A percentile compares a stretch with the other conserved stretches of the same genome.
Evolutionary conservation across 2,888 invertebrate genomes (phyloP).

Genomic region (Apeira syringaria): DNA sequence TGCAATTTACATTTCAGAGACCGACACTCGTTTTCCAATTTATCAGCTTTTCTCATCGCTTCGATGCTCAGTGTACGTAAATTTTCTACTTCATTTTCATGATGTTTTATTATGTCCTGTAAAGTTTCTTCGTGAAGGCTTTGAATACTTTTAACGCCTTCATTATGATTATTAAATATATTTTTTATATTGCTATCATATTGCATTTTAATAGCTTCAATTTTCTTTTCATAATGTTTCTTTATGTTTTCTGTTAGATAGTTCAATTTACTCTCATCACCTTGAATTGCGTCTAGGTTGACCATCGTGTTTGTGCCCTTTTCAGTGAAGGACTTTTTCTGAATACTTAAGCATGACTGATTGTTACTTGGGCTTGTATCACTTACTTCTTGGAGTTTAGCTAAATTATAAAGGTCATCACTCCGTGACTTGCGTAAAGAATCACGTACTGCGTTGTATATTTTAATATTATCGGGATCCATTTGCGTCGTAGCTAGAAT

Average conservation of each 20-base stretch:
- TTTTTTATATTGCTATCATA: conserved; percentile 80
- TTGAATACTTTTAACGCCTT: conserved; percentile 81
- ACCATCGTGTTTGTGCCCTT: conserved; percentile 42
- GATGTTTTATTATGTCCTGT: conserved; percentile 68
- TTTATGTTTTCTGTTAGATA: conserved; percentile 58
- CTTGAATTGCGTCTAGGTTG: conserved; percentile 46
- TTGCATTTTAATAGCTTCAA: conserved; percentile 75
- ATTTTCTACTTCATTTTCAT: conserved; percentile 79
- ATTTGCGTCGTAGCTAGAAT: conserved; percentile 51
- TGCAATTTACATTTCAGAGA: conserved; percentile 49
- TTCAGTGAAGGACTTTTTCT: conserved; percentile 35
- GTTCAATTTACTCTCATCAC: conserved; percentile 59
- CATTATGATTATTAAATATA: conserved; percentile 78
- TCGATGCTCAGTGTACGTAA: conserved; percentile 73
- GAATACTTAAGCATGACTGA: conserved; percentile 30
- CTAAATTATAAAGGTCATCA: conserved; percentile 38
- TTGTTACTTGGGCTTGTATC: conserved; percentile 32
- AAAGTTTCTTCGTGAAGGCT: conserved; percentile 78
- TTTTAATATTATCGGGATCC: conserved; percentile 36
- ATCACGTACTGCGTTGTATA: conserved; percentile 25
- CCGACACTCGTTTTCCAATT: conserved; percentile 64
- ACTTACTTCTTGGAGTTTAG: conserved; percentile 20
- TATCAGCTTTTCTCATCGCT: conserved; percentile 69
- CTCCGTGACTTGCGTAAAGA: conserved; percentile 44
- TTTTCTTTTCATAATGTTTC: conserved; percentile 65